phyloP scores from a whole-genome alignment of 1,140 invertebrate species.

The Heliconius nattereri region DNA sequence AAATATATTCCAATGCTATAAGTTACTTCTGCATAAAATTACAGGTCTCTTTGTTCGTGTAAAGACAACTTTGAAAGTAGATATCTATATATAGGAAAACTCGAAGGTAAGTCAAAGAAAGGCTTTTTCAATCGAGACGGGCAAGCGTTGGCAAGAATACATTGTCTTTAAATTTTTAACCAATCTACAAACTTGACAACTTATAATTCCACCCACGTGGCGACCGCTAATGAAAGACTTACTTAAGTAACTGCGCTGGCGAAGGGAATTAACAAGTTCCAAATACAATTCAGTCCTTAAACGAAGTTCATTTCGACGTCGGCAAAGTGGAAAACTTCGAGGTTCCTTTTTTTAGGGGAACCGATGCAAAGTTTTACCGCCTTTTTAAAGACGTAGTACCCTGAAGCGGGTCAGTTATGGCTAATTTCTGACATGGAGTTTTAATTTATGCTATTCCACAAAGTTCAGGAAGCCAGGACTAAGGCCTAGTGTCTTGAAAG shows the following conservation, averaged over 20 bases:
- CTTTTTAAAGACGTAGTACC: constrained; percentile 56
- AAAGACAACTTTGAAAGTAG: constrained; percentile 21
- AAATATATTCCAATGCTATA: constrained; percentile 19
- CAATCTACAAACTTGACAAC: constrained; percentile 53
- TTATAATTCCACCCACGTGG: constrained; percentile 75
- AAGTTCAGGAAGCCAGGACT: constrained; percentile 25
- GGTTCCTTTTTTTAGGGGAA: constrained; percentile 56
- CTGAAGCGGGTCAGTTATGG: constrained; percentile 38
- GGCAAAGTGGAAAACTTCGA: constrained; percentile 74
- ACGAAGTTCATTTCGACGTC: constrained; percentile 69
- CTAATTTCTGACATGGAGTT: constrained; percentile 40
- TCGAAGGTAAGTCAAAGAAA: constrained; percentile 32
- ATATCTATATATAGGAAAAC: constrained; percentile 6
- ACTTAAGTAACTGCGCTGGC: constrained; percentile 71
- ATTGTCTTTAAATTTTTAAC: constrained; percentile 67
- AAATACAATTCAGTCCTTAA: constrained; percentile 75
- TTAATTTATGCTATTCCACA: constrained; percentile 15
- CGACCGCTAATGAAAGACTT: constrained; percentile 77
- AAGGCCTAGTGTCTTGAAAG: constrained; percentile 8
- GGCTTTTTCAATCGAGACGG: constrained; percentile 46
- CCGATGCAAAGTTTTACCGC: constrained; percentile 63
- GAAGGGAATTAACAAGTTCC: constrained; percentile 76
- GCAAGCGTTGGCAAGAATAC: constrained; percentile 42
- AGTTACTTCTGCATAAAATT: constrained; percentile 25
- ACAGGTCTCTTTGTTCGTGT: constrained; percentile 26